Percentiles rank a stretch among this genome's conserved stretches.
These are phyloP conservation scores for Symphodus melops DNA, from an alignment of 2,113 vertebrate species.

Conservation along the genomic window DNA sequence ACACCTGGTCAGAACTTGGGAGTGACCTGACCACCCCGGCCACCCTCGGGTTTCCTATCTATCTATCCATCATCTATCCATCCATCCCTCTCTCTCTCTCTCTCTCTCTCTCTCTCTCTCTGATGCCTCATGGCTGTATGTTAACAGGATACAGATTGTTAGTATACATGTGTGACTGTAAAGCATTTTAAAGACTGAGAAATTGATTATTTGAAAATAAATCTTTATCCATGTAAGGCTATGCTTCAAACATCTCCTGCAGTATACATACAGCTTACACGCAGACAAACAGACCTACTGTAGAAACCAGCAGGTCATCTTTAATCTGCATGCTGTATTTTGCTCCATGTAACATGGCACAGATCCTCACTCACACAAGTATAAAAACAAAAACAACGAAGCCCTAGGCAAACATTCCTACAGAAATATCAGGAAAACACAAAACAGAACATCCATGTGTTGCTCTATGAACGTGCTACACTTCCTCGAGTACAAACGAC, in stretches of 20 bases:
- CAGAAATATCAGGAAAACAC: constrained; percentile 70
- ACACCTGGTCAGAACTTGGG: too few relatives aligned
- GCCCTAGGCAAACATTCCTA: constrained; percentile 50
- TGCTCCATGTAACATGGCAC: constrained; percentile 33
- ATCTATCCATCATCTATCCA: too few relatives aligned
- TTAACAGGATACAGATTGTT: too few relatives aligned
- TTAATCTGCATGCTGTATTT: constrained; percentile 18
- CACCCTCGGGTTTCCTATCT: too few relatives aligned
- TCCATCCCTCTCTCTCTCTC: too few relatives aligned
- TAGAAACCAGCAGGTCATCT: background rate
- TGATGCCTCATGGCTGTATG: too few relatives aligned
- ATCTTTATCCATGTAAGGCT: constrained; percentile 3
- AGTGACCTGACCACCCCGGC: too few relatives aligned
- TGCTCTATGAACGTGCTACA: constrained; percentile 64
- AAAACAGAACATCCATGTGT: constrained; percentile 75
- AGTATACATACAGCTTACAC: background rate
- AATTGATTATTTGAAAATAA: background rate
- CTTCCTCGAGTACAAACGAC: constrained; percentile 72
- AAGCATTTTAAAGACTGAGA: background rate
- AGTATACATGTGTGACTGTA: background rate
- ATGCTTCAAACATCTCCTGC: constrained; percentile 1
- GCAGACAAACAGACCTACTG: constrained; percentile 7
- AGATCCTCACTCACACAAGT: constrained; percentile 39
- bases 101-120: too few relatives aligned
- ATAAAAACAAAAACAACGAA: constrained; percentile 56